Evolutionary conservation across 2,888 invertebrate genomes (phyloP).

Genomic region (Temnothorax rugatulus): DNA sequence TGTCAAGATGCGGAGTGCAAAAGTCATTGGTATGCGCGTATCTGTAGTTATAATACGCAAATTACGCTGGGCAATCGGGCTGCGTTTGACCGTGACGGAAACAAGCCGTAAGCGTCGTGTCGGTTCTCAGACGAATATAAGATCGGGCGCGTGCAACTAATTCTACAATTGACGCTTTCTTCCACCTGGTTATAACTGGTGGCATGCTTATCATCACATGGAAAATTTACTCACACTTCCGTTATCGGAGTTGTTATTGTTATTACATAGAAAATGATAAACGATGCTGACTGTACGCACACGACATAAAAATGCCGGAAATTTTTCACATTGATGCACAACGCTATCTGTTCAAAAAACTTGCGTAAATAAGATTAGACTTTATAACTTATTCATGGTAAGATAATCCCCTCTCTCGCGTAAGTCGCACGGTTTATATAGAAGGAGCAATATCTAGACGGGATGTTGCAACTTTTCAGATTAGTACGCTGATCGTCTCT

Average conservation of each 20-base stretch:
- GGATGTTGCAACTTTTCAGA: not conserved
- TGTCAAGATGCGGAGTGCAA: slow-evolving; percentile 61
- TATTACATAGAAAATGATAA: not conserved
- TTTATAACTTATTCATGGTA: not conserved
- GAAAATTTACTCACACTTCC: not conserved
- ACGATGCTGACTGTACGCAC: not conserved
- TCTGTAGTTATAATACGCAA: slow-evolving; percentile 55
- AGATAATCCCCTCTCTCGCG: slow-evolving; percentile 9
- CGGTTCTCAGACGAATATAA: slow-evolving; percentile 60
- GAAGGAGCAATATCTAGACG: not conserved
- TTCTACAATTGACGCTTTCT: not conserved
- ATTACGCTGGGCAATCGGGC: slow-evolving; percentile 59
- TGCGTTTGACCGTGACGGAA: slow-evolving; percentile 64
- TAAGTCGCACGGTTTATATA: not conserved
- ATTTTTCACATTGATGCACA: not conserved
- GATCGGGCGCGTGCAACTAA: slow-evolving; percentile 25
- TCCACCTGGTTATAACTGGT: not conserved
- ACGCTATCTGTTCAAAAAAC: not conserved
- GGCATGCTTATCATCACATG: not conserved
- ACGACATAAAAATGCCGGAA: not conserved
- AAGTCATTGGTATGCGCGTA: slow-evolving; percentile 49
- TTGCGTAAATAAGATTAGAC: slow-evolving; percentile 14
- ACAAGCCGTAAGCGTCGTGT: slow-evolving; percentile 55
- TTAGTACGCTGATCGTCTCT: not conserved
- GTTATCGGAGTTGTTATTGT: not conserved